These are phyloP conservation scores for Dryas iulia DNA, from an alignment of 1,140 invertebrate genomes.

Conservation along the genomic window DNA sequence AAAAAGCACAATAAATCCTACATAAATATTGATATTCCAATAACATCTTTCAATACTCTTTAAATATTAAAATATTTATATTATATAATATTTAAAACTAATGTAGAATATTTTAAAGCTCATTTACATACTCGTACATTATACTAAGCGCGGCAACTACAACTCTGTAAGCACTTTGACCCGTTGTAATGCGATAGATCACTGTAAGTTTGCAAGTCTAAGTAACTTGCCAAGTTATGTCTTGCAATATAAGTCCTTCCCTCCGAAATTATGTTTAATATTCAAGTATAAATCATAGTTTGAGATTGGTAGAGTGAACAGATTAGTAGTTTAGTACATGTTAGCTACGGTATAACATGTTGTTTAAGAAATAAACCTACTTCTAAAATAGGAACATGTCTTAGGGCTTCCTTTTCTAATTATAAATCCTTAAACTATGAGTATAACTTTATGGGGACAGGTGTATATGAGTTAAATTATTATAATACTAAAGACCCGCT, in stretches of 20 bases:
- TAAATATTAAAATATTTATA: neutral
- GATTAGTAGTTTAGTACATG: neutral
- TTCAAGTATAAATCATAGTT: constrained; percentile 15
- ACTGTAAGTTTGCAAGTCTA: constrained; percentile 29
- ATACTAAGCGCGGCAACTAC: constrained; percentile 14
- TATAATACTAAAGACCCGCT: no score
- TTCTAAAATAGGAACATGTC: no score
- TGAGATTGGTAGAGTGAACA: neutral
- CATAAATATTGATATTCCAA: no score
- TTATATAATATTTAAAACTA: neutral
- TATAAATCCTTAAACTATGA: no score
- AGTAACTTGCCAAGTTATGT: constrained; percentile 24
- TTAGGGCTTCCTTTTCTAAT: neutral
- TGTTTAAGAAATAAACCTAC: neutral
- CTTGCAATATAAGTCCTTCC: constrained; percentile 14
- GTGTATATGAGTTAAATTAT: no score
- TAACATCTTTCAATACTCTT: neutral
- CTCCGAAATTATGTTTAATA: constrained; percentile 16
- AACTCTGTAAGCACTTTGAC: constrained; percentile 19
- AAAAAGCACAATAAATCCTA: no score
- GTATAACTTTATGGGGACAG: no score
- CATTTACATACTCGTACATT: constrained; percentile 12
- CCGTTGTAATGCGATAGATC: constrained; percentile 25
- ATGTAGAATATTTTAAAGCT: neutral
- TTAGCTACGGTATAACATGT: neutral